Percentiles rank a stretch among this genome's conserved stretches.
Conservation (phyloP, 2,113 vertebrate genomes). For the Anhinga rufa region DNA sequence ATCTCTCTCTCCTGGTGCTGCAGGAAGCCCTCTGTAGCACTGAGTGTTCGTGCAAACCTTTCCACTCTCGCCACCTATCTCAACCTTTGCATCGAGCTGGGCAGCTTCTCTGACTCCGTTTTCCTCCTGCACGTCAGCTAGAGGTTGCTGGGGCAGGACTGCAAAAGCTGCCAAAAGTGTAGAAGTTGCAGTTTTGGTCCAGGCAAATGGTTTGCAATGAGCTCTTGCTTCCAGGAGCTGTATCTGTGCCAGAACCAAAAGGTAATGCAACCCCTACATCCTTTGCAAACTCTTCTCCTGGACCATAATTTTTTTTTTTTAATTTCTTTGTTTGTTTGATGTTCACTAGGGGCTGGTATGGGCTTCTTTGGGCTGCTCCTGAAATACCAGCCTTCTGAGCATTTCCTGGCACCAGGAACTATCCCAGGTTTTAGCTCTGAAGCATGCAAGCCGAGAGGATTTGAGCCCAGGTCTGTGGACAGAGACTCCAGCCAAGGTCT, state of each 20-base stretch:
- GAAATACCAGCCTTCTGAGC: neutral
- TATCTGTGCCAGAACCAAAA: too few relatives aligned
- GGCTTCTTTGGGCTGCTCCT: neutral
- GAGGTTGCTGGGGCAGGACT: too few relatives aligned
- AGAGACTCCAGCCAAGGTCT: too few relatives aligned
- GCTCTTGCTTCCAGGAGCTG: too few relatives aligned
- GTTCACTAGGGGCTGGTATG: neutral
- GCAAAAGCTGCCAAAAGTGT: too few relatives aligned
- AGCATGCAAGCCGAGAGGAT: too few relatives aligned
- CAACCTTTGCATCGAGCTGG: fast-evolving
- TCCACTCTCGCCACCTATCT: neutral
- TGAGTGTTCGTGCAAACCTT: neutral
- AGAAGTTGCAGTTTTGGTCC: too few relatives aligned
- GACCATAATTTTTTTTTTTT: neutral
- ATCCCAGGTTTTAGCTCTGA: neutral
- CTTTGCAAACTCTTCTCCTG: neutral
- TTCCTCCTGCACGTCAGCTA: too few relatives aligned
- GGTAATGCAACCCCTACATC: too few relatives aligned
- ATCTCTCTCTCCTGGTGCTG: neutral
- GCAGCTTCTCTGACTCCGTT: neutral
- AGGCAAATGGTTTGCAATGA: too few relatives aligned
- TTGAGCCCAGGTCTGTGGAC: too few relatives aligned
- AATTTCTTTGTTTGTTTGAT: neutral
- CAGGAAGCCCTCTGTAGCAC: neutral
- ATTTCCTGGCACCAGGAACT: neutral